Base-by-base conservation (phyloP, 92 coral and sea anemone genomes). In the Nematostella vectensis region DNA sequence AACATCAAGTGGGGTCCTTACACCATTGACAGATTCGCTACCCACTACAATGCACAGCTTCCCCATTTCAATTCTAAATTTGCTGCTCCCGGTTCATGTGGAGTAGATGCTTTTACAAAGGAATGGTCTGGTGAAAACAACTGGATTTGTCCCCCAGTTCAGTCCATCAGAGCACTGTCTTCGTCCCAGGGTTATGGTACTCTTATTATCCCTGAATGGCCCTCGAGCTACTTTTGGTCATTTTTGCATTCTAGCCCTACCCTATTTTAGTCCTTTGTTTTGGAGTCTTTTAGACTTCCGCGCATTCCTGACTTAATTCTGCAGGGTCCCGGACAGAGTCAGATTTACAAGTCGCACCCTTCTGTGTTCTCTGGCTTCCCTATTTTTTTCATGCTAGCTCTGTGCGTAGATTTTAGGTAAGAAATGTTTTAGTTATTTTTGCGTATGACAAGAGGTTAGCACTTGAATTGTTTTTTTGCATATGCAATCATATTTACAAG, bases 1-100 rank as follows among this genome's bases (percentile, higher is more conserved):
- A 62, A 75, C 57, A 29, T 70, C 6, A 59, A 57, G 47, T 82
- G 91, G 85, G 84, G 84, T 18, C 84, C 89, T 0, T 61, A 58
- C 51, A 76, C 83, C 12, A 50, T 76, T 1, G 83, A 76, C 26
- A 69, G 83, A 0, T 75, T 81, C 45, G 59, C 83, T 2, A 45
- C 76, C 4, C 28, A 74, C 49, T 67, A 67, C 28, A 79, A 73
- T 50, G 59, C 51, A 20, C 76, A 79, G 33, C 31, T 67, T 1
- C 68, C 70, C 1, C 56, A 48, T 76, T 65, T 26, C n/a, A 82
- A 76, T 42, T 65, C 83, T 2, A 50, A 48, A 48, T 82, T 70
- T 22, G 59, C 71, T 21, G 47, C 59, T 2, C 83, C 83, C 0
- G 77, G 83, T 13, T 12, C 49, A 25, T 53, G 55, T 2, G 79